phyloP scores from a whole-genome alignment of 2,888 invertebrate genomes.

The Steinernema hermaphroditum region DNA sequence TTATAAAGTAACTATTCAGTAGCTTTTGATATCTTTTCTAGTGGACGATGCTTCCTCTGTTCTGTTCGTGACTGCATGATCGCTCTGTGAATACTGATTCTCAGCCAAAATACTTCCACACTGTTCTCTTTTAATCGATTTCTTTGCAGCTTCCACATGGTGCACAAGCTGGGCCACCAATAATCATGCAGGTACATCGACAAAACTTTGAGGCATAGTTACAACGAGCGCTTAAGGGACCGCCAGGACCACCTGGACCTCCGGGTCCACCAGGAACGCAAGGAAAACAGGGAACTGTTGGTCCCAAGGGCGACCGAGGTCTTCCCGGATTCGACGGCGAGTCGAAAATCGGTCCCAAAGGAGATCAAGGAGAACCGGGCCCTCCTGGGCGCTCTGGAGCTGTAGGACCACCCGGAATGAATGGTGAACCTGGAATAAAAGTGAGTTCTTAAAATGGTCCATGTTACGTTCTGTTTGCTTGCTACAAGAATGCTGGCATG shows the following conservation, averaged over 20 bases:
- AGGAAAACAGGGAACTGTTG: slow-evolving; percentile 45
- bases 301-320: slow-evolving; percentile 62
- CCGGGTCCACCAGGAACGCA: slow-evolving; percentile 45
- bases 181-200: slow-evolving; percentile 28
- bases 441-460: slow-evolving; percentile 37
- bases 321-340: slow-evolving; percentile 66
- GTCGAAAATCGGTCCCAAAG: slow-evolving; percentile 63
- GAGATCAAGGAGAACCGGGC: slow-evolving; percentile 59
- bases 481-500: slow-evolving; percentile 2
- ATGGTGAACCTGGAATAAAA: slow-evolving; percentile 55
- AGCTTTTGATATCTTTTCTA: slow-evolving; percentile 27
- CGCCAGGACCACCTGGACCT: slow-evolving; percentile 40
- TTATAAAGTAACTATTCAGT: slow-evolving; percentile 31
- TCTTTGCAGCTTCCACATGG: slow-evolving; percentile 10
- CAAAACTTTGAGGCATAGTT: neutral
- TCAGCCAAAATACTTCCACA: neutral
- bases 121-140: neutral
- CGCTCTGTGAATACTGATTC: neutral
- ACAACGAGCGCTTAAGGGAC: slow-evolving; percentile 34
- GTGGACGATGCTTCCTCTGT: slow-evolving; percentile 21
- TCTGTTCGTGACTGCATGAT: slow-evolving; percentile 4
- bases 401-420: slow-evolving; percentile 52
- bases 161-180: slow-evolving; percentile 3
- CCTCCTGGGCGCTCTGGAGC: slow-evolving; percentile 59
- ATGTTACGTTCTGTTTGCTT: neutral